These are phyloP conservation scores for Halictus ligatus DNA, from an alignment of 2,888 invertebrate genomes.

Conservation along the genomic window DNA sequence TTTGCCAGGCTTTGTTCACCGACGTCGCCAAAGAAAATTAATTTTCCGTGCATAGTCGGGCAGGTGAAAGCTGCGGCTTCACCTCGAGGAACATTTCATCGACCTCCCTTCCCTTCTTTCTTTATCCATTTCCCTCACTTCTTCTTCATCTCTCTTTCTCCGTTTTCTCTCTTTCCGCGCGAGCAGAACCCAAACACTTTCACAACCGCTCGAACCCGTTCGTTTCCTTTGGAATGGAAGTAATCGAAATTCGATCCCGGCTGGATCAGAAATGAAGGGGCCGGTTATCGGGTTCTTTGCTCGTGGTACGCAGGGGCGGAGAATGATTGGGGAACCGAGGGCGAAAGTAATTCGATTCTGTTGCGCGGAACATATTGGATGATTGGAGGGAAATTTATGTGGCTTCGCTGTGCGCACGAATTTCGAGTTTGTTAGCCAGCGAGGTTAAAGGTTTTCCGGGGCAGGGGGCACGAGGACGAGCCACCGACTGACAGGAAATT, in stretches of 20 bases:
- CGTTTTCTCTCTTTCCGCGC: neutral
- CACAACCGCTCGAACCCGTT: constrained; percentile 11
- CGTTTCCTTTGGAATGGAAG: constrained; percentile 41
- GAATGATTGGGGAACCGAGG: constrained; percentile 47
- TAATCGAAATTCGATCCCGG: constrained; percentile 55
- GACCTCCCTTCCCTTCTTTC: neutral
- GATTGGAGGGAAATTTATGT: constrained; percentile 59
- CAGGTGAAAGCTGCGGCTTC: neutral
- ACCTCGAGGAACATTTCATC: constrained; percentile 18
- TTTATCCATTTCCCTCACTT: neutral
- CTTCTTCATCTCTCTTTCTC: neutral
- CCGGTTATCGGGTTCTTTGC: constrained; percentile 53
- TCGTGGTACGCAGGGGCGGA: constrained; percentile 23
- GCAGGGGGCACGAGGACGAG: neutral
- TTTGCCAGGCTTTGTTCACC: constrained; percentile 23
- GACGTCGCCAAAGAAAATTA: constrained; percentile 39
- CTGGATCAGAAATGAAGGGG: constrained; percentile 47
- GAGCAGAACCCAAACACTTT: constrained; percentile 1
- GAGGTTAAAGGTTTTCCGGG: neutral
- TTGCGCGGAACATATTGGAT: constrained; percentile 57
- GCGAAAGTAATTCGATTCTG: constrained; percentile 61
- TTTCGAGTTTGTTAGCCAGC: constrained; percentile 25
- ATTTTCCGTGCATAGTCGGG: constrained; percentile 33
- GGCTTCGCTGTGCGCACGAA: constrained; percentile 19
- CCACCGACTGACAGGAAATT: neutral